These are phyloP conservation scores for Pristionchus entomophagus DNA, from an alignment of 2,888 invertebrate species.

Conservation along the genomic window DNA sequence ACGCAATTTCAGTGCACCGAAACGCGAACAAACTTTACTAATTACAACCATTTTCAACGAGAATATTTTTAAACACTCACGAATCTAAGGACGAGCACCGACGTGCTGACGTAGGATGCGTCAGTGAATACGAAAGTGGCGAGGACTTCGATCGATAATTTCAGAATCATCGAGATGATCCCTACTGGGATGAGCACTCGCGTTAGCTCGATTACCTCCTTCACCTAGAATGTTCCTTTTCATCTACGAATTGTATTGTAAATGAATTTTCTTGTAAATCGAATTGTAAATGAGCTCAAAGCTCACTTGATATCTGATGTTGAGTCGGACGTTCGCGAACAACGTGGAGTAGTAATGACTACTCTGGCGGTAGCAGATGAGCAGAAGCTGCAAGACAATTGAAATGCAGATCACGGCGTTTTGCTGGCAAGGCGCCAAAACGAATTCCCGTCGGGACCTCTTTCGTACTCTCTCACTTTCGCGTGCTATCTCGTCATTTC, in stretches of 20 bases:
- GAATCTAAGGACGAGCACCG: not conserved
- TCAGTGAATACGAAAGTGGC: slow-evolving; percentile 2
- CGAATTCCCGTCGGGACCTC: too few relatives aligned
- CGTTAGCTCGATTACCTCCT: slow-evolving; percentile 14
- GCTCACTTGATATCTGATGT: not conserved
- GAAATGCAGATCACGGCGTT: not conserved
- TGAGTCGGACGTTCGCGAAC: not conserved
- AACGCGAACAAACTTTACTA: too few relatives aligned
- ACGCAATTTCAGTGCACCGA: too few relatives aligned
- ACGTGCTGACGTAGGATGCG: not conserved
- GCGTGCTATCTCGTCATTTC: too few relatives aligned
- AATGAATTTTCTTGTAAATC: not conserved
- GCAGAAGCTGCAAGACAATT: not conserved
- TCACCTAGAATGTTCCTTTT: not conserved
- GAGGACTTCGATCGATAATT: slow-evolving; percentile 22
- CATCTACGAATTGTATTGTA: too few relatives aligned
- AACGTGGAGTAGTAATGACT: not conserved
- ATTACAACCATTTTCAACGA: too few relatives aligned
- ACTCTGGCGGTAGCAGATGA: slow-evolving; percentile 8
- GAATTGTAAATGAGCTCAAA: not conserved
- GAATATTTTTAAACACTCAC: not conserved
- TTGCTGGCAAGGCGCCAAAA: too few relatives aligned
- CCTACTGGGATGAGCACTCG: slow-evolving; percentile 20
- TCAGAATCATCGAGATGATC: not conserved
- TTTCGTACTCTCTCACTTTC: too few relatives aligned